A percentile compares a stretch with the other conserved stretches of the same genome.
These are phyloP conservation scores for Aradus depressus DNA, from an alignment of 2,888 invertebrate genomes.

Conservation along the genomic window DNA sequence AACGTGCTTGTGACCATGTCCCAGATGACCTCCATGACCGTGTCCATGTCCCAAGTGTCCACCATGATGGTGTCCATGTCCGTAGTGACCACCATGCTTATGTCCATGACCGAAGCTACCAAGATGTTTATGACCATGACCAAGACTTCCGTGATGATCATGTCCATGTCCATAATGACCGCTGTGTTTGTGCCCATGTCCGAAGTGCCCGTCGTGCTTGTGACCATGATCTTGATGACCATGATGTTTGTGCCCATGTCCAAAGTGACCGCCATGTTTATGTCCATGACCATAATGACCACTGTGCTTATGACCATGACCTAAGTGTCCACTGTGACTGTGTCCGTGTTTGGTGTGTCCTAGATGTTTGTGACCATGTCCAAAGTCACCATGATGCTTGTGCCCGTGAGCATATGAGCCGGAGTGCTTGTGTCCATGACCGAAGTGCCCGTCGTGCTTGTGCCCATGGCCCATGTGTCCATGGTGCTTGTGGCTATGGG, in stretches of 20 bases:
- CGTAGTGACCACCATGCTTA: slow-evolving; percentile 27
- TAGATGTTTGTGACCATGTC: slow-evolving; percentile 31
- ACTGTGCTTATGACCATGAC: slow-evolving; percentile 31
- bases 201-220: slow-evolving; percentile 55
- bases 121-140: slow-evolving; percentile 32
- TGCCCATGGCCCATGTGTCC: slow-evolving; percentile 30
- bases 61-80: slow-evolving; percentile 27
- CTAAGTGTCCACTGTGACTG: slow-evolving; percentile 31
- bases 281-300: slow-evolving; percentile 31
- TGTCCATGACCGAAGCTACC: slow-evolving; percentile 31
- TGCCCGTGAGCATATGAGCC: slow-evolving; percentile 31
- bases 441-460: slow-evolving; percentile 31
- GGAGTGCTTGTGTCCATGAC: slow-evolving; percentile 31
- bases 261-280: slow-evolving; percentile 30
- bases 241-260: slow-evolving; percentile 31
- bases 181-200: slow-evolving; percentile 52
- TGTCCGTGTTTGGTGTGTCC: slow-evolving; percentile 31
- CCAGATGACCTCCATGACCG: slow-evolving; percentile 27
- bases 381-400: slow-evolving; percentile 31
- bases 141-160: slow-evolving; percentile 26
- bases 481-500: slow-evolving; percentile 30
- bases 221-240: slow-evolving; percentile 31
- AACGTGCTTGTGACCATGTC: slow-evolving; percentile 28
- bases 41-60: slow-evolving; percentile 28
- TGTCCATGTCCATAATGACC: slow-evolving; percentile 28